phyloP scores from a whole-genome alignment of 1,140 invertebrate genomes.

The Drosophila ironensis region DNA sequence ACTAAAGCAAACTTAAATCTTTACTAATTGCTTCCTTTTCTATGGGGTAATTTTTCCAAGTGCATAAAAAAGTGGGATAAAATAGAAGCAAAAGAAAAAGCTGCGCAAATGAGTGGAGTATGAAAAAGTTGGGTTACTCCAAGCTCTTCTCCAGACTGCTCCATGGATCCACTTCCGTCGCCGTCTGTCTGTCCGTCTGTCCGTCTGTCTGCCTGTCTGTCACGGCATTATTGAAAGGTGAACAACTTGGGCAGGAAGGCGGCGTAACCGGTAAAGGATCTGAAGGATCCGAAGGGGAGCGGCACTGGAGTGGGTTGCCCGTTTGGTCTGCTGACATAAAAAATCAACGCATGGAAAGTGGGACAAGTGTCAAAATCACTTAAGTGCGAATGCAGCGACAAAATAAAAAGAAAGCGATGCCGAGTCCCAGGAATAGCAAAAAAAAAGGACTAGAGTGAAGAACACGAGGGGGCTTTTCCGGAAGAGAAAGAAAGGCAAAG shows the following conservation, averaged over 20 bases:
- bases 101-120: slow-evolving; percentile 13
- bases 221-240: slow-evolving; percentile 70
- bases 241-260: slow-evolving; percentile 60
- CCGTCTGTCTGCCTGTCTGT: no score
- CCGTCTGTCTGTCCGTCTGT: no score
- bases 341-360: slow-evolving; percentile 77
- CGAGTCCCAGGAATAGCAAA: no score
- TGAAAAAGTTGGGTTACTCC: slow-evolving; percentile 28
- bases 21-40: no score
- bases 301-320: neutral
- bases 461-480: slow-evolving; percentile 1
- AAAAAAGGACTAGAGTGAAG: slow-evolving; percentile 4
- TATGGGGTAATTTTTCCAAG: neutral
- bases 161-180: slow-evolving; percentile 30
- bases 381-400: slow-evolving; percentile 75
- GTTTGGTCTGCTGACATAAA: slow-evolving; percentile 65
- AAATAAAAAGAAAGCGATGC: slow-evolving; percentile 72
- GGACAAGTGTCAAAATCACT: slow-evolving; percentile 79
- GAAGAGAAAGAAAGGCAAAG: slow-evolving; percentile 16
- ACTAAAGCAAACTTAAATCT: no score
- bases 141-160: slow-evolving; percentile 27
- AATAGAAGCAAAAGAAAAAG: neutral
- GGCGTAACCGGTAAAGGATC: no score
- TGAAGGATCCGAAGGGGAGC: neutral
- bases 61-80: slow-evolving; percentile 5